phyloP scores from a whole-genome alignment of 2,888 invertebrate genomes.

The Tachina grossa region DNA sequence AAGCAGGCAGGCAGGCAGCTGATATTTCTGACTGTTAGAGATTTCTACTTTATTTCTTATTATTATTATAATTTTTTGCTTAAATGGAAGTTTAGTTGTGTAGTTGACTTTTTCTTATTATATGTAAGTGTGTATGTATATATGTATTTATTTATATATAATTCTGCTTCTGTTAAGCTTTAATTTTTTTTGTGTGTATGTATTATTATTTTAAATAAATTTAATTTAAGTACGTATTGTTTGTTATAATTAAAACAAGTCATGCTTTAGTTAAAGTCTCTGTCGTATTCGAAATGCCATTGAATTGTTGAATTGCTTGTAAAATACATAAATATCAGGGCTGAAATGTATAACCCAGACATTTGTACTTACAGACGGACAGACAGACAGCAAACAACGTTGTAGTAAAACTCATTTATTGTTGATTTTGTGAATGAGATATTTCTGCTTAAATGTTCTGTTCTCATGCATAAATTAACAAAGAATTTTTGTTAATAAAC shows the following conservation, averaged over 20 bases:
- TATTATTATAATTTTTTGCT: constrained; percentile 5
- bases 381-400: background rate
- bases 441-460: constrained; percentile 48
- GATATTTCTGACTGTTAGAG: background rate
- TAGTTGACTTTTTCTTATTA: no score
- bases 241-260: constrained; percentile 63
- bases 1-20: background rate
- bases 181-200: background rate
- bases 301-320: constrained; percentile 41
- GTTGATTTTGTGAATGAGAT: constrained; percentile 55
- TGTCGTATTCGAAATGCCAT: constrained; percentile 47
- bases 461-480: constrained; percentile 56
- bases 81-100: constrained; percentile 24
- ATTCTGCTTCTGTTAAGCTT: background rate
- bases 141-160: constrained; percentile 28
- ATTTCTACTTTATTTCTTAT: background rate
- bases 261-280: constrained; percentile 62
- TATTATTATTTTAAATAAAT: constrained; percentile 34
- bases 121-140: background rate
- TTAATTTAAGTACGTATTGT: constrained; percentile 51
- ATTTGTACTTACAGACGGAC: background rate
- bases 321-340: constrained; percentile 51
- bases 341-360: constrained; percentile 27
- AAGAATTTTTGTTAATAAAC: constrained; percentile 21
- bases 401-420: constrained; percentile 29